Evolutionary conservation across 2,113 vertebrate species (phyloP).

Genomic region (Bagarius yarrelli): DNA sequence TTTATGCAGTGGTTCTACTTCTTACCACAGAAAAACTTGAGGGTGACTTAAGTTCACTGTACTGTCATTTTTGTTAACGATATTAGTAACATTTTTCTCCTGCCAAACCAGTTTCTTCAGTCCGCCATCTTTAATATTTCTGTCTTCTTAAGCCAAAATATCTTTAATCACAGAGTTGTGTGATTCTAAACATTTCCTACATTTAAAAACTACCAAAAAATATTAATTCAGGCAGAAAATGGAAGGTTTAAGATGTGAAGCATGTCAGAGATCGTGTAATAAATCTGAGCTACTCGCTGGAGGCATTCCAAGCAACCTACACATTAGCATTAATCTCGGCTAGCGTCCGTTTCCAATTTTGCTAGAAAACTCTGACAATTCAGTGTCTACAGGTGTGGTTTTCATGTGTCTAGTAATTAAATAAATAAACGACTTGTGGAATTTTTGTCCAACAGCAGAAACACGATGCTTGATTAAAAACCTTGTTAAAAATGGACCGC

Average conservation of each 20-base stretch:
- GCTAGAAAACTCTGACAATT: background rate
- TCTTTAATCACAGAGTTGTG: background rate
- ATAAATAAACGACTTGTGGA: background rate
- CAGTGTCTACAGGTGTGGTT: no score
- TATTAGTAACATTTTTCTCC: background rate
- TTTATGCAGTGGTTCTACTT: background rate
- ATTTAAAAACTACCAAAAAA: no score
- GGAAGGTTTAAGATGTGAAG: no score
- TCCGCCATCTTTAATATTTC: background rate
- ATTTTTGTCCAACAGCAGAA: background rate
- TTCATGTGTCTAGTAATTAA: background rate
- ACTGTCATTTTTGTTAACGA: background rate
- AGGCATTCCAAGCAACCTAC: background rate
- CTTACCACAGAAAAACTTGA: background rate
- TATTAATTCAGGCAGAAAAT: background rate
- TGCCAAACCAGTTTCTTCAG: background rate
- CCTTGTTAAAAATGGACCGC: background rate
- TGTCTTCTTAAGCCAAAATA: background rate
- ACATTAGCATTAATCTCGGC: background rate
- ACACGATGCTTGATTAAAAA: background rate
- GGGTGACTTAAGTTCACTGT: background rate
- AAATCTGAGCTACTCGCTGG: background rate
- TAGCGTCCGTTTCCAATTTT: background rate
- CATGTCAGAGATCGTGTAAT: no score
- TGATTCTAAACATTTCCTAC: no score